Evolutionary conservation across 2,888 invertebrate species (phyloP).

Genomic region (Apamea monoglypha): DNA sequence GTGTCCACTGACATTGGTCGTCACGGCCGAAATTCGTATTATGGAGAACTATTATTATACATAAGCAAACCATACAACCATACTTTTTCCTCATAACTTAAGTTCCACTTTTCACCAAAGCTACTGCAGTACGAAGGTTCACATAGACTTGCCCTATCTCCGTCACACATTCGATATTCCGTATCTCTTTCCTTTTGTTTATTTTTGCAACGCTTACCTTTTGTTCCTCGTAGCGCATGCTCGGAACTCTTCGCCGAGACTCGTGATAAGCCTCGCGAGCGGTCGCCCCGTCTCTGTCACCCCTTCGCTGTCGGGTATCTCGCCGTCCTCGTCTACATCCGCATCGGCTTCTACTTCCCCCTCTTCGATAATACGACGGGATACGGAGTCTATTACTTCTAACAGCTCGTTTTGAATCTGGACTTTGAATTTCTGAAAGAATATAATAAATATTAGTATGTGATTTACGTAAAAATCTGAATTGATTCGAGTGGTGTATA

Average conservation of each 20-base stretch:
- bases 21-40: no score
- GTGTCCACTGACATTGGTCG: no score
- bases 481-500: no score
- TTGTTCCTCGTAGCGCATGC: conserved; percentile 84
- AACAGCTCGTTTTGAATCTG: conserved; percentile 96
- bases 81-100: neutral
- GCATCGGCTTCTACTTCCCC: conserved; percentile 82
- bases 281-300: conserved; percentile 82
- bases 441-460: no score
- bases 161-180: neutral
- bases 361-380: conserved; percentile 93
- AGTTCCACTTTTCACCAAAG: neutral
- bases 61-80: neutral
- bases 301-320: conserved; percentile 73
- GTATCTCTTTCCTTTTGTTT: neutral
- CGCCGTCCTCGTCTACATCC: conserved; percentile 79
- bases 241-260: conserved; percentile 83
- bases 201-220: conserved; percentile 68
- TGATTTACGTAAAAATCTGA: no score
- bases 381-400: conserved; percentile 94
- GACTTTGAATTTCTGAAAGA: conserved; percentile 93
- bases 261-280: conserved; percentile 79
- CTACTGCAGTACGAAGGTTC: neutral
- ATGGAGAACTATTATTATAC: no score
- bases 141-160: neutral